A percentile compares a stretch with the other conserved stretches of the same genome.
These are phyloP conservation scores for Sapayoa aenigma DNA, from an alignment of 2,113 vertebrate species.

Conservation along the genomic window DNA sequence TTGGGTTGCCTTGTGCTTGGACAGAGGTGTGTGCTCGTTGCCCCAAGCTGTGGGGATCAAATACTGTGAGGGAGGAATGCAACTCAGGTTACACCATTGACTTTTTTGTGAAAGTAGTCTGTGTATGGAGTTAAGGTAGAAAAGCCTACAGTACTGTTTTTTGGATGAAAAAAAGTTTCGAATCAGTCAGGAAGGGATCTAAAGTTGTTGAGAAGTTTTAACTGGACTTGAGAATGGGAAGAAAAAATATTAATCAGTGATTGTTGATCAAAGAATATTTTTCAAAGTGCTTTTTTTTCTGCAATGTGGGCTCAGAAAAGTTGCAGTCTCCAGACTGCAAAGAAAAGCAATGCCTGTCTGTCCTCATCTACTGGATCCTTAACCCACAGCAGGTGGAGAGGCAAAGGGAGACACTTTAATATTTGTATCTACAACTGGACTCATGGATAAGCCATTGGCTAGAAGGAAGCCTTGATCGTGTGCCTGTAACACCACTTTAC, in stretches of 20 bases:
- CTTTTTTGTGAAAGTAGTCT: not conserved
- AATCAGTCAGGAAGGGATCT: not conserved
- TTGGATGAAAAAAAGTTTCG: not conserved
- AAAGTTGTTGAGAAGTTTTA: not conserved
- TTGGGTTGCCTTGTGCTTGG: not conserved
- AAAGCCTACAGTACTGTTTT: not conserved
- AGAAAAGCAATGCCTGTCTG: not conserved
- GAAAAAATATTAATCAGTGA: not conserved
- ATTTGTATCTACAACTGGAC: not conserved
- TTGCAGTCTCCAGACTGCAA: not conserved
- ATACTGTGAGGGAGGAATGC: not conserved
- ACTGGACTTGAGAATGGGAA: not conserved
- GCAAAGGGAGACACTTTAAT: not conserved
- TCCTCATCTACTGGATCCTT: not conserved
- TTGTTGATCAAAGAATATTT: not conserved
- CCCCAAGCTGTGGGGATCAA: not conserved
- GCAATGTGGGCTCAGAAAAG: not conserved
- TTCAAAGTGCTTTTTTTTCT: not conserved
- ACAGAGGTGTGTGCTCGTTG: not conserved
- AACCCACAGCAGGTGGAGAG: not conserved
- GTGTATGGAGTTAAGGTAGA: not conserved
- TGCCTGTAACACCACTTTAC: not conserved
- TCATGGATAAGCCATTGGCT: not conserved
- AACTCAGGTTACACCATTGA: rapidly evolving
- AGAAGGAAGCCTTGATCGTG: not conserved